phyloP scores from a whole-genome alignment of 2,113 vertebrate genomes.

The Ctenodactylus gundi region DNA sequence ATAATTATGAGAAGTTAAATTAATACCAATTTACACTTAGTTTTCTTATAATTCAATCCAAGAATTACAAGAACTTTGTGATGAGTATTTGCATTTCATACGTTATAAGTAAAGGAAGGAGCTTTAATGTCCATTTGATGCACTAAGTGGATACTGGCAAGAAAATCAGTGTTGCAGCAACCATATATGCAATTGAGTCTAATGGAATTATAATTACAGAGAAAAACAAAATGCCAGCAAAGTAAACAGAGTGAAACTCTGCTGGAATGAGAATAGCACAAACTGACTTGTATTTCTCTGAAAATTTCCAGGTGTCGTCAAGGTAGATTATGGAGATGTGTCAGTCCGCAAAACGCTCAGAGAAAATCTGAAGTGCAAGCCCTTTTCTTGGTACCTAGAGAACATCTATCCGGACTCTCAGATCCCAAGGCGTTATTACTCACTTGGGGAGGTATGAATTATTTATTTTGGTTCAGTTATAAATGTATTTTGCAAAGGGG shows the following conservation, averaged over 20 bases:
- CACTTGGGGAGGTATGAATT: constrained; percentile 95
- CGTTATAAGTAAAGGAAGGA: constrained; percentile 1
- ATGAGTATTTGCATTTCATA: constrained; percentile 33
- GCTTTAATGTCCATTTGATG: constrained; percentile 16
- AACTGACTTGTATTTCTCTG: constrained; percentile 62
- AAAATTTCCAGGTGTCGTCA: constrained; percentile 91
- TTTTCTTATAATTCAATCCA: background rate
- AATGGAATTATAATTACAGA: background rate
- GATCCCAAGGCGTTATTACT: constrained; percentile 97
- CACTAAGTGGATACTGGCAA: constrained; percentile 7
- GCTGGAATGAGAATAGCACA: background rate
- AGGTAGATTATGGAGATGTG: constrained; percentile 96
- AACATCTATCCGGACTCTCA: constrained; percentile 98
- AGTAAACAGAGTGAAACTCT: background rate
- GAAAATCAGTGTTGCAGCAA: background rate
- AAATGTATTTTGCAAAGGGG: background rate
- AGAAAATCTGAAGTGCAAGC: constrained; percentile 92
- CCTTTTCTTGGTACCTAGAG: constrained; percentile 99
- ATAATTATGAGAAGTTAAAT: constrained; percentile 46
- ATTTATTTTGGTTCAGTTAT: constrained; percentile 65
- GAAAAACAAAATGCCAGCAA: background rate
- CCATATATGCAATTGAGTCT: background rate
- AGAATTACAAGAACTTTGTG: background rate
- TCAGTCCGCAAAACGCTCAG: constrained; percentile 92
- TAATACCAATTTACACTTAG: background rate